Evolutionary conservation across 1,140 invertebrate genomes (phyloP), one percentile per base, ranked within the genome.

Genomic region (Caerostris darwini): DNA sequence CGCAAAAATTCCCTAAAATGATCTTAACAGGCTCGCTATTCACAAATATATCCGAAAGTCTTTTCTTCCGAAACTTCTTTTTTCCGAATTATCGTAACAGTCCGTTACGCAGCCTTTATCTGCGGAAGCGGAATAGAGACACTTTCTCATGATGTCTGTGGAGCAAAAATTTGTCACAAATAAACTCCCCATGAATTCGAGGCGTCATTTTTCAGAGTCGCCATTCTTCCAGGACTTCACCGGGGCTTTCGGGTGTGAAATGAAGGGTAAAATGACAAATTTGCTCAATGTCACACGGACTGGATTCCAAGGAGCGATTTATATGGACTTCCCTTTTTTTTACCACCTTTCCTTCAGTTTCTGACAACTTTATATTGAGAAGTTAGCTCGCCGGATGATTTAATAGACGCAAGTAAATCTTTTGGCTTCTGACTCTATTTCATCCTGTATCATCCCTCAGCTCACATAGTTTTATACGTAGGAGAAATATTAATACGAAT

Each of bases 201-300:
- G 34, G 34, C 53, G 53, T 77, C 71, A 77, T 77, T 77, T 77
- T 77, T 77, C 71, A 77, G 69, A 77, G 34, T 77, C 50, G 71
- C 53, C 50, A 77, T 77, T 77, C 71, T 34, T 77, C 34, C 53
- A 77, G 50, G 71, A 19, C 69, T 71, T 8, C 34, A 19, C 10
- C 69, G 69, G 50, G 50, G 71, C 34, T 77, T 77, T 34, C 71
- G 19, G 71, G 34, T 10, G 71, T 53, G 71, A 77, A 77, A 77
- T 77, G 71, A 77, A 77, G 71, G 71, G 71, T 14, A 14, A 77
- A 77, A 77, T 77, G 71, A 77, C 71, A 77, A 77, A 77, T 77
- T 77, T 77, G 34, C 71, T 77, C 71, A 50, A 7, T 53, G 8
- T 77, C 34, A 77, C 71, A 77, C 50, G 71, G 53, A 77, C 71